phyloP scores from a whole-genome alignment of 2,797 vertebrate genomes.

The Enteromius trimaculatus region DNA sequence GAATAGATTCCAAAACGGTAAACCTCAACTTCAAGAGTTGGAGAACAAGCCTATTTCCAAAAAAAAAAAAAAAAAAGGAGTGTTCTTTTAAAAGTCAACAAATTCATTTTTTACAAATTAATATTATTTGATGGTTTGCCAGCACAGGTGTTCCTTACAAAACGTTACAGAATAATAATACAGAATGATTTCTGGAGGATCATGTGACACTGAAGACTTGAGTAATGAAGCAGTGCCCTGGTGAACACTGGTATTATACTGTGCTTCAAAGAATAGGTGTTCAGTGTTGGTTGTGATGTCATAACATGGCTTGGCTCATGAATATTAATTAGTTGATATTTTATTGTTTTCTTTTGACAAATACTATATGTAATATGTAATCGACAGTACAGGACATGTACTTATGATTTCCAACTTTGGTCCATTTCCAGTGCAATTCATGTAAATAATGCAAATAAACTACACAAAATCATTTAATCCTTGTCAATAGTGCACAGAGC shows the following conservation, averaged over 20 bases:
- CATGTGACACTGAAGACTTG: no score
- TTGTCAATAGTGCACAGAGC: background rate
- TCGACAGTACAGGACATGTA: background rate
- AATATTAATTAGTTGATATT: background rate
- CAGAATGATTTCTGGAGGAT: background rate
- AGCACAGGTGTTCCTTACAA: no score
- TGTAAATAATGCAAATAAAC: background rate
- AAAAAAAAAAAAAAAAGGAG: no score
- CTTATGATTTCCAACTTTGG: background rate
- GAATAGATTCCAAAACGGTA: no score
- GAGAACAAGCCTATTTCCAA: no score
- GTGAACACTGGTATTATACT: no score
- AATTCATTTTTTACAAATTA: no score
- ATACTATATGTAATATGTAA: background rate
- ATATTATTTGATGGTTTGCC: no score
- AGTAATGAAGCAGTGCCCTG: background rate
- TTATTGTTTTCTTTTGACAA: background rate
- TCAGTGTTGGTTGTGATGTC: background rate
- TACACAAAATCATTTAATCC: background rate
- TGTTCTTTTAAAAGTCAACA: background rate
- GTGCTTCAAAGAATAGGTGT: no score
- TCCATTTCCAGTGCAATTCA: background rate
- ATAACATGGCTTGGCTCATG: background rate
- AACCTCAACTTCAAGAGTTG: no score
- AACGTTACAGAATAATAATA: background rate